Base-by-base conservation (phyloP, 1,140 invertebrate genomes). In the Sminthurinus signatus region DNA sequence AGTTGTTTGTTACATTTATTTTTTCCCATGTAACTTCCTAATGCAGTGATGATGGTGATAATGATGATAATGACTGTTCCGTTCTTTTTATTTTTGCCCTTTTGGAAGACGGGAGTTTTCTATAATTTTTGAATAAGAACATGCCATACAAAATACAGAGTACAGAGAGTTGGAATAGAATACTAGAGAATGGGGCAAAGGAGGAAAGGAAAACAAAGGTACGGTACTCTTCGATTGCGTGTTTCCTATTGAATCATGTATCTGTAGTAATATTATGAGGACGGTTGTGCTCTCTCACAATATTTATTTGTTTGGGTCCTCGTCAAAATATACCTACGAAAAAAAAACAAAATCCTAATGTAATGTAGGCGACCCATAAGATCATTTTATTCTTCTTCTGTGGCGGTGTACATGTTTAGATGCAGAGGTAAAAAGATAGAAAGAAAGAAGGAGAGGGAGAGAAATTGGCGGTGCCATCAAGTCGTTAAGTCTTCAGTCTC, bases 401-500 rank as follows among this genome's bases (percentile, higher is more conserved):
- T 15, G 32, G 32, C 32, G 32, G 32, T 36, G 32, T 36, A 15
- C 15, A 15, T 36, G 32, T 36, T 27, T 46, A 21, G 54, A 19
- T 55, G 3, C 19, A 43, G 50, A 62, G n/a, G n/a, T n/a, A n/a
- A n/a, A n/a, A n/a, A n/a, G n/a, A n/a, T n/a, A n/a, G 28, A 27
- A 28, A 5, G 23, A 14, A 3, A 15, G 15, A 42, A 42, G n/a
- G 62, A 28, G 52, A 29, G 52, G 29, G 59, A 31, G 17, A 32
- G 23, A 27, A 46, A 39, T 17, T 51, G n/a, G 58, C 63, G 29
- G 65, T 79, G 78, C 79, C 71, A 79, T 76, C 25, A 82, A 82
- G 74, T 79, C 64, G 62, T 69, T 69, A 69, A 69, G 65, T 62
- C 32, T n/a, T 15, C 57, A 43, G 28, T 21, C 48, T 28, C 31